Evolutionary conservation across 2,797 vertebrate genomes (phyloP).

Genomic region (Aplochiton taeniatus): DNA sequence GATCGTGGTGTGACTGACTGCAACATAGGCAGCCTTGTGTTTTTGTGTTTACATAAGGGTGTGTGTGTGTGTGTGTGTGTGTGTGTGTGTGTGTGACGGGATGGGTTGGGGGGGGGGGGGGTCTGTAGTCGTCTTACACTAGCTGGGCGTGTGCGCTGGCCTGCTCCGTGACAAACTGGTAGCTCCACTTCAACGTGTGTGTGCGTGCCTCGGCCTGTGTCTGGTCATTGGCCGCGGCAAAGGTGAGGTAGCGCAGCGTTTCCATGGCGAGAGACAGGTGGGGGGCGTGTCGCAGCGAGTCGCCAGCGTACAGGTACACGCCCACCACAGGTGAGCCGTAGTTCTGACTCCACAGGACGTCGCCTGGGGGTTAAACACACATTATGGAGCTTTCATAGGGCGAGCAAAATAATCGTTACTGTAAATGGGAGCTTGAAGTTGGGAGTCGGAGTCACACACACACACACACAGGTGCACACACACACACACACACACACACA

Average conservation of each 20-base stretch:
- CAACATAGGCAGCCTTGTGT: not conserved
- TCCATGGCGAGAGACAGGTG: slow-evolving; percentile 92
- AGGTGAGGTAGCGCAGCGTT: slow-evolving; percentile 92
- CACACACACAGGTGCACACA: slow-evolving; percentile 37
- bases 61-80: slow-evolving; percentile 3
- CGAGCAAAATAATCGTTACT: too few relatives aligned
- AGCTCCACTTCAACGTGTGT: slow-evolving; percentile 82
- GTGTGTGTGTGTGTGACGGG: slow-evolving; percentile 11
- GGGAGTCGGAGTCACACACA: slow-evolving; percentile 9
- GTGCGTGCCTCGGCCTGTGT: slow-evolving; percentile 76
- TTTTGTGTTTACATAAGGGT: not conserved
- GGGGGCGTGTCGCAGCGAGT: slow-evolving; percentile 85
- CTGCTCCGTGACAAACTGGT: slow-evolving; percentile 81
- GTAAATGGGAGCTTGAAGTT: too few relatives aligned
- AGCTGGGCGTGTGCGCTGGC: slow-evolving; percentile 83
- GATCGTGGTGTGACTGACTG: too few relatives aligned
- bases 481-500: slow-evolving; percentile 34
- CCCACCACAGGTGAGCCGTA: slow-evolving; percentile 89
- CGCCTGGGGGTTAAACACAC: slow-evolving; percentile 59
- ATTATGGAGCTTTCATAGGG: too few relatives aligned
- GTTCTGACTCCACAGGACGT: slow-evolving; percentile 93
- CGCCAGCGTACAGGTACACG: slow-evolving; percentile 89
- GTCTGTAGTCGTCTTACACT: slow-evolving; percentile 70
- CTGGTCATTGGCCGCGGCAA: slow-evolving; percentile 71
- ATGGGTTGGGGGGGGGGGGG: too few relatives aligned